Conservation (phyloP, 2,113 vertebrate species). For the Spea multiplicata region DNA sequence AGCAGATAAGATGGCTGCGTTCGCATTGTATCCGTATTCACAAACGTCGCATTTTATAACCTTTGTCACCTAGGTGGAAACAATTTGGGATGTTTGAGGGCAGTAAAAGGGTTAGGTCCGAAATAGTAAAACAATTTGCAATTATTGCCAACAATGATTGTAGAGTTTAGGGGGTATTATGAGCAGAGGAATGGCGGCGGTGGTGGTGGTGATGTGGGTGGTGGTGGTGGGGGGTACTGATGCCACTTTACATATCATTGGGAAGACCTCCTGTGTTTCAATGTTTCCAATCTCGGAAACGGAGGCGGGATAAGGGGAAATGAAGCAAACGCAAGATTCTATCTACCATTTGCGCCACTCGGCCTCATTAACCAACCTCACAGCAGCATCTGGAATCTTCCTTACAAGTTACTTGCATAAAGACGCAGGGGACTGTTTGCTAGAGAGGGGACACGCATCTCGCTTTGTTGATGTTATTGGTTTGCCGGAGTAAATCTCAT, state of each 20-base stretch:
- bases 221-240: not conserved
- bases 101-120: constrained; percentile 30
- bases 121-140: constrained; percentile 35
- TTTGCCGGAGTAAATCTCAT: too few species aligned
- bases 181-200: not conserved
- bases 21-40: not conserved
- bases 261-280: not conserved
- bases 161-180: constrained; percentile 1
- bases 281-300: not conserved
- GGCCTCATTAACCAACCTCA: not conserved
- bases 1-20: not conserved
- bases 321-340: not conserved
- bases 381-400: not conserved
- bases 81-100: constrained; percentile 18
- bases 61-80: constrained; percentile 30
- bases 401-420: not conserved
- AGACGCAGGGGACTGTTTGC: not conserved
- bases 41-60: constrained; percentile 27
- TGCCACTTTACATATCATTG: not conserved
- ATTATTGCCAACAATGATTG: constrained; percentile 32
- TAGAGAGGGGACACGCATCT: too few species aligned
- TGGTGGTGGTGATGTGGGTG: too few species aligned
- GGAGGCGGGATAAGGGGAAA: not conserved
- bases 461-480: too few species aligned
- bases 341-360: not conserved